Conservation (phyloP, 1,140 invertebrate species). For the Atta colombica region DNA sequence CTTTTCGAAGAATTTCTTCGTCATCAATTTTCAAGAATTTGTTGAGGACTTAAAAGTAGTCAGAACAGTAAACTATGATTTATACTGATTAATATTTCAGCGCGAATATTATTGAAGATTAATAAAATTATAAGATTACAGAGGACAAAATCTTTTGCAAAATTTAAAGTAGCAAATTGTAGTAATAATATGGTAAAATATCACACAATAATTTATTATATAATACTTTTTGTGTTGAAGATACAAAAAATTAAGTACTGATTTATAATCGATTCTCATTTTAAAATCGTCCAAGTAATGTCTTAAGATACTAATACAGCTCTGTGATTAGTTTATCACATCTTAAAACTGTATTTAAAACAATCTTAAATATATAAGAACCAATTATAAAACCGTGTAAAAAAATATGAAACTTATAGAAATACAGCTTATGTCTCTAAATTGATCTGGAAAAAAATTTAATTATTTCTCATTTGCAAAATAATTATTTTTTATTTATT, state of each 20-base stretch:
- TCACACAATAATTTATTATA: constrained; percentile 75
- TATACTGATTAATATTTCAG: constrained; percentile 86
- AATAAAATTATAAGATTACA: constrained; percentile 75
- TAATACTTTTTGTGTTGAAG: constrained; percentile 68
- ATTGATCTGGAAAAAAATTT: background rate
- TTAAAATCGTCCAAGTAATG: too few relatives aligned
- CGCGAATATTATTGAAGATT: constrained; percentile 81
- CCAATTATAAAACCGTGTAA: background rate
- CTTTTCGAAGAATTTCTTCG: background rate
- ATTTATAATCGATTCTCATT: too few relatives aligned
- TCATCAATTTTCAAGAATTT: constrained; percentile 12
- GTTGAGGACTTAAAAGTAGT: constrained; percentile 36
- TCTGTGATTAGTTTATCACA: too few relatives aligned
- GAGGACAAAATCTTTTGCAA: constrained; percentile 56
- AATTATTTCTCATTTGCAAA: too few relatives aligned
- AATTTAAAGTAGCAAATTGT: constrained; percentile 64
- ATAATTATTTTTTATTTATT: too few relatives aligned
- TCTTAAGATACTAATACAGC: too few relatives aligned
- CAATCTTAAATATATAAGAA: too few relatives aligned
- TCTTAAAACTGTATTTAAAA: too few relatives aligned
- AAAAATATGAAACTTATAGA: background rate
- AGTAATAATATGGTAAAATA: constrained; percentile 47
- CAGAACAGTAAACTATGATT: constrained; percentile 82
- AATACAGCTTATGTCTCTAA: background rate
- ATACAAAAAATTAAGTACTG: background rate